These are phyloP conservation scores for Orchesella flavescens DNA, from an alignment of 2,888 invertebrate genomes.

Conservation along the genomic window DNA sequence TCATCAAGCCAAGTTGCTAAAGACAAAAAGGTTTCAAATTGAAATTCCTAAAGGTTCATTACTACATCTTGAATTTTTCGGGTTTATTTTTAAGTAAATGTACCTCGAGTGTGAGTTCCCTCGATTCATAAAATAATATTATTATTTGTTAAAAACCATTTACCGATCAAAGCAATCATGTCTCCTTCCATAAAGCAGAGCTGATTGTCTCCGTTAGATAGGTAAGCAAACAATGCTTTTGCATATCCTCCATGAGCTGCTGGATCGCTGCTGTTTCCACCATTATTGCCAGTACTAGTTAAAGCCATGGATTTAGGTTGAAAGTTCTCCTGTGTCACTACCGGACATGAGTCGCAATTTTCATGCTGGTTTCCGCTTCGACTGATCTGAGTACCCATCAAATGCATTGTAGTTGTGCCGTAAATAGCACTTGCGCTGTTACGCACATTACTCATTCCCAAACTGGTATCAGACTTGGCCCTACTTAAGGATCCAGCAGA, in stretches of 20 bases:
- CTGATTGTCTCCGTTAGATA: constrained; percentile 91
- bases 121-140: no score
- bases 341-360: background rate
- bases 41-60: no score
- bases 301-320: constrained; percentile 74
- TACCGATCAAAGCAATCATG: constrained; percentile 81
- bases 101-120: no score
- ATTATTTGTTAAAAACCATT: no score
- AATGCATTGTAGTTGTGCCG: constrained; percentile 32
- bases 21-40: no score
- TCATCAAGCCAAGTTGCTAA: no score
- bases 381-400: background rate
- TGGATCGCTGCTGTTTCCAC: constrained; percentile 73
- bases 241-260: constrained; percentile 78
- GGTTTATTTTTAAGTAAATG: no score
- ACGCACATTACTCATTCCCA: constrained; percentile 75
- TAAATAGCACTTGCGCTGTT: constrained; percentile 39
- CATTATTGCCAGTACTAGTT: constrained; percentile 75
- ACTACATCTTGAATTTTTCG: no score
- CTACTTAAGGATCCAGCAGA: constrained; percentile 74
- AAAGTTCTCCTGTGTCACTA: constrained; percentile 43
- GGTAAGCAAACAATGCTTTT: constrained; percentile 90
- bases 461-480: constrained; percentile 91
- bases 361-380: background rate
- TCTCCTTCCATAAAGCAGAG: constrained; percentile 94